Evolutionary conservation across 2,797 vertebrate genomes (phyloP), one percentile per base, ranked within the genome.

Genomic region (Enteromius thamalakanensis): DNA sequence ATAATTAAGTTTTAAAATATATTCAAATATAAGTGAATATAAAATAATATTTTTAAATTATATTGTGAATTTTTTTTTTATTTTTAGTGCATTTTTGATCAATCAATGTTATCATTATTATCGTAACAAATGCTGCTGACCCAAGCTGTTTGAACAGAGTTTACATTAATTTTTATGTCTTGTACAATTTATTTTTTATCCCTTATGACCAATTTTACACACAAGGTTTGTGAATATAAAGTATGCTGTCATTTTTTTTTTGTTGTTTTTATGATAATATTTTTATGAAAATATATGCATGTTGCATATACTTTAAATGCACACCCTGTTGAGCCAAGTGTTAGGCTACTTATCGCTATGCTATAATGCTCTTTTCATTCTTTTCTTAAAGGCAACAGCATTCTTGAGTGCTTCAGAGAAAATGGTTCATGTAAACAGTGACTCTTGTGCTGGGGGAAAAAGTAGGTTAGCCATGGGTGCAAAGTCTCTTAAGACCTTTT

Each of bases 401-500:
- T 64, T 29, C 17, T 29, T 65, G 40, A 45, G 10, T 49, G 19
- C 9, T 81, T 64, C 7, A 55, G 6, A 65, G 65, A 47, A 84
- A 71, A 40, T 21, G 53, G 26, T 84, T 60, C 42, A 69, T 82
- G 40, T 69, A 37, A 75, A 82, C 47, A 34, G 12, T 82, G 49
- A 62, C 67, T 68, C 5, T 67, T 82, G n/a, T 69, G 49, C 78
- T 55, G 29, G 21, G 21, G 64, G 53, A 47, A 55, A 80, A 84
- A 47, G 29, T 76, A 40, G 65, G 17, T 45, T 82, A 78, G 67
- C 32, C 23, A 51, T 70, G 8, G 62, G 62, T 77, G 29, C 42
- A 76, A 83, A 83, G 80, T 79, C 53, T 79, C 49, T 74, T 58
- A 21, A 74, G 71, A 76, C 77, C 53, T 75, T 62, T 67, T 26